Evolutionary conservation across 2,888 invertebrate species (phyloP), one percentile per base, ranked within the genome.

Genomic region (Lamellibrachia columna): DNA sequence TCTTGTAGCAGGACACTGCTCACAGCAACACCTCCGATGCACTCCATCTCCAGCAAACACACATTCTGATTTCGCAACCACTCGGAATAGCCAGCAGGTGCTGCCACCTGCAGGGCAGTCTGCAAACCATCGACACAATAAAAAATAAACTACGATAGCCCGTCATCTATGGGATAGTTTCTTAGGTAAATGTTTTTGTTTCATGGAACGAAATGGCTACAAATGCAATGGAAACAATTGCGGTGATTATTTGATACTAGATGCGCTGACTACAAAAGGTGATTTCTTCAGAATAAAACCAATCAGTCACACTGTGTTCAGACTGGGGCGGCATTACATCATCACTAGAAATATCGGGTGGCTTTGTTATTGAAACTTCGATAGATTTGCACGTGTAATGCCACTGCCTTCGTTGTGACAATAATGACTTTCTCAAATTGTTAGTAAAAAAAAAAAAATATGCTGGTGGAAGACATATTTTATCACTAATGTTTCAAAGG

Each of bases 1-100:
- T 95, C 94, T 3, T 94, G 93, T 91, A 95, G 93, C 15, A 95
- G 92, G 92, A 94, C 94, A 7, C 91, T 92, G 52, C 94, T 95
- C 55, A 95, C 93, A 3, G 93, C 93, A 6, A 92, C 92, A n/a
- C 93, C 94, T 53, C 93, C 93, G 93, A 95, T 95, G 58, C 94
- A 93, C 92, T 92, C 94, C 75, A 95, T 94, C n/a, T 93, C 93
- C 0, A 95, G 94, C 58, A 95, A 92, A 3, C 93, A 93, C 1
- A 94, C 93, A 92, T 93, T 94, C 9, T 92, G 91, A 1, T 94
- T 93, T 22, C 91, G 53, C 60, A 95, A 90, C 95, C 95, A 95
- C 52, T 93, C 93, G n/a, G 95, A 75, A 91, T 95, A 95, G 22
- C 91, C 93, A 7, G 90, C 53, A 8, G 93, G 92, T 22, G 94